Base-by-base conservation (phyloP, 2,113 vertebrate genomes). In the Apeltes quadracus region DNA sequence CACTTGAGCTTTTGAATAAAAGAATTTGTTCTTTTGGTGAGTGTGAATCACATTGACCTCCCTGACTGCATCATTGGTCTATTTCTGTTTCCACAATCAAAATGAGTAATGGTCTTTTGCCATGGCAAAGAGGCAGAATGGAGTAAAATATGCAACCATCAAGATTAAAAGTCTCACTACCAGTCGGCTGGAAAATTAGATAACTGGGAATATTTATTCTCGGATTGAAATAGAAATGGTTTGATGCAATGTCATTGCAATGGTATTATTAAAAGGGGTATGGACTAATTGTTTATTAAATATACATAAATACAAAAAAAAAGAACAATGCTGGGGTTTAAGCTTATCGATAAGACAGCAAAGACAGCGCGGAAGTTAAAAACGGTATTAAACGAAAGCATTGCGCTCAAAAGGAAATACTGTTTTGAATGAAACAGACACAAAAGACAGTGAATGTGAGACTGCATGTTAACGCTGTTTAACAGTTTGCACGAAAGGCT, bases 31-130 rank as follows among this genome's bases (percentile, higher is more conserved):
- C 38, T 70, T 70, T 61, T 5, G 11, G 14, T 50, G 69, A 74
- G 25, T 57, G 43, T 76, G 69, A 73, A 62, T 83, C 69, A 67
- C 25, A 71, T n/a, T 55, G 18, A 41, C 14, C 43, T 43, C 53
- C 22, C 50, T n/a, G 50, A 61, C 44, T 39, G 43, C 43, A 54
- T 54, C 2, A 6, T 53, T 43, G 27, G 15, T 53, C 27, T 72
- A 25, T 66, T 62, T 62, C 39, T 66, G 48, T 41, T 79, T 29
- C 39, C 63, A 25, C 43, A 36, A 63, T 4, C 3, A 69, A 54
- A 43, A 48, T 16, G 32, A 64, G 48, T 23, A 50, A 73, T 44
- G 5, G 16, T 65, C 23, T 71, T 8, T 39, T 73, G 41, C 39
- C 34, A 2, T 34, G 38, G 9, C 6, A 18, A 23, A 67, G 32